Evolutionary conservation across 2,797 vertebrate genomes (phyloP).

Genomic region (Gobio occitaniae): DNA sequence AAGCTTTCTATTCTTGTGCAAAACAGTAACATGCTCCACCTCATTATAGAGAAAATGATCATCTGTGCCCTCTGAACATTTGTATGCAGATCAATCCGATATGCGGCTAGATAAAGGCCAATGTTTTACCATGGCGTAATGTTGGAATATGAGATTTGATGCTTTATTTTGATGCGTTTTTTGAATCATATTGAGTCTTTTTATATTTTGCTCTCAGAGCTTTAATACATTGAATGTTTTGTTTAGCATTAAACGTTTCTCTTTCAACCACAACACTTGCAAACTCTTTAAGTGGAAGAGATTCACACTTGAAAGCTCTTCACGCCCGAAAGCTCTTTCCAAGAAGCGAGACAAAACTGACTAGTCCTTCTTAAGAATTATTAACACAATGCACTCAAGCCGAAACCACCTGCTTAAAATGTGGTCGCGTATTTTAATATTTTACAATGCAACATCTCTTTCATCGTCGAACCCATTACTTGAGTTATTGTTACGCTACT

Average conservation of each 20-base stretch:
- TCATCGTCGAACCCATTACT: not conserved
- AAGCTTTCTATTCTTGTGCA: constrained; percentile 71
- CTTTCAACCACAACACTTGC: not conserved
- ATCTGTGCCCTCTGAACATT: constrained; percentile 68
- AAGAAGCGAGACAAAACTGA: constrained; percentile 7
- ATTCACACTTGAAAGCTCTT: constrained; percentile 29
- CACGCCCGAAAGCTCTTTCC: not conserved
- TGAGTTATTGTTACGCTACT: not conserved
- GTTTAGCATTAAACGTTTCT: not conserved
- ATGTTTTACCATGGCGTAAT: not conserved
- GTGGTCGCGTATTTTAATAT: not conserved
- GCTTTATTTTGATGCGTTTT: not conserved
- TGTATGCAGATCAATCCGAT: constrained; percentile 57
- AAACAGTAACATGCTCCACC: constrained; percentile 72
- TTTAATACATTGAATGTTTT: not conserved
- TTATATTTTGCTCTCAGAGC: not conserved
- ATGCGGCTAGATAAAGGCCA: constrained; percentile 4
- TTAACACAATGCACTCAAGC: not conserved
- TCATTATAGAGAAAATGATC: constrained; percentile 77
- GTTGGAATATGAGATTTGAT: constrained; percentile 3
- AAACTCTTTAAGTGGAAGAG: not conserved
- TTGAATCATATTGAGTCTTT: not conserved
- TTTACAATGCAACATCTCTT: not conserved
- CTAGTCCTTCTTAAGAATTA: constrained; percentile 20
- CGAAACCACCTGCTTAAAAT: constrained; percentile 10